A percentile compares a stretch with the other conserved stretches of the same genome.
Evolutionary conservation across 2,888 invertebrate genomes (phyloP).

Genomic region (Stictocephala bisonia): DNA sequence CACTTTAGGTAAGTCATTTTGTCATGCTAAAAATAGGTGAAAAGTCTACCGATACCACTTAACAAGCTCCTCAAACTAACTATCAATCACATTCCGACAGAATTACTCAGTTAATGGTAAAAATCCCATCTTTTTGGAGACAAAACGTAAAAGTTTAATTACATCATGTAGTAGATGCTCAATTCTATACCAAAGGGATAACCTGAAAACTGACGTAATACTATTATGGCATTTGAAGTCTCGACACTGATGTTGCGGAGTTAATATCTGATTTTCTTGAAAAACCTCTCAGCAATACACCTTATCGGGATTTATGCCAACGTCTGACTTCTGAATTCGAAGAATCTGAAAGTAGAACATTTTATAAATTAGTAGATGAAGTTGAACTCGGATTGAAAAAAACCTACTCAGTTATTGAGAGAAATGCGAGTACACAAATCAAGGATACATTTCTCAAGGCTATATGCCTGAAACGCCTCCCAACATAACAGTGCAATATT

Average conservation of each 20-base stretch:
- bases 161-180: conserved; percentile 57
- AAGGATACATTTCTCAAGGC: conserved; percentile 55
- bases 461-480: conserved; percentile 57
- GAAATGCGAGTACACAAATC: conserved; percentile 56
- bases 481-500: conserved; percentile 54
- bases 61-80: too few species aligned
- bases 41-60: too few species aligned
- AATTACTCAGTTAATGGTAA: conserved; percentile 19
- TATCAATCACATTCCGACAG: too few species aligned
- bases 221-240: conserved; percentile 56
- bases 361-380: conserved; percentile 54
- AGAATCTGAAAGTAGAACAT: conserved; percentile 54
- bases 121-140: conserved; percentile 55
- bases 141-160: conserved; percentile 57
- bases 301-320: conserved; percentile 53
- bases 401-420: conserved; percentile 56
- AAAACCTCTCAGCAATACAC: conserved; percentile 47
- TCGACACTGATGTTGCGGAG: conserved; percentile 56
- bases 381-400: conserved; percentile 57
- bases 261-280: conserved; percentile 57
- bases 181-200: conserved; percentile 51
- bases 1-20: too few species aligned
- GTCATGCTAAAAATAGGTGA: too few species aligned
- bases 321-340: conserved; percentile 54
- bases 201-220: conserved; percentile 55